Percentiles rank a stretch among this genome's conserved stretches.
phyloP scores from a whole-genome alignment of 2,113 vertebrate genomes.

The Mustelus asterias region DNA sequence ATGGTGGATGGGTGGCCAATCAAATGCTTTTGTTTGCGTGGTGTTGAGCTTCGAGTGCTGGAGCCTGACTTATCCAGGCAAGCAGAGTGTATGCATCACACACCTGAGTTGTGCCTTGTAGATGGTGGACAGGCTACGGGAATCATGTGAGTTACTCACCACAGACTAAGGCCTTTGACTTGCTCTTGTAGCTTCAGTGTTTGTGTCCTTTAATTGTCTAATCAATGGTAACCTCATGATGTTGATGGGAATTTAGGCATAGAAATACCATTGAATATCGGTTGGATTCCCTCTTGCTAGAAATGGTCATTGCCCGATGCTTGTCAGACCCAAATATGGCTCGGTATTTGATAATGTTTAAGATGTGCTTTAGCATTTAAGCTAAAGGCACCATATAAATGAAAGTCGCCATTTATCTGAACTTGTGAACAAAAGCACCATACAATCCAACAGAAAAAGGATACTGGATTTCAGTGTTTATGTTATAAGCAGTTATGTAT shows the following conservation, averaged over 20 bases:
- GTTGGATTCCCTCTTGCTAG: background rate
- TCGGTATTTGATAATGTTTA: background rate
- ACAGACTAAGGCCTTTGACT: background rate
- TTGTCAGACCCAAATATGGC: background rate
- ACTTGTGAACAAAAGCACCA: background rate
- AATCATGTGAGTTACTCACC: background rate
- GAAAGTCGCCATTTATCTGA: background rate
- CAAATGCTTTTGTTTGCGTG: background rate
- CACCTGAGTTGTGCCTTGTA: background rate
- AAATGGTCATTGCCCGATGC: background rate
- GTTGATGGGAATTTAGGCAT: background rate
- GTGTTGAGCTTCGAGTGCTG: background rate
- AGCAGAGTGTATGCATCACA: background rate
- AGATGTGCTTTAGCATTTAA: background rate
- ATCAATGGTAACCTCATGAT: background rate
- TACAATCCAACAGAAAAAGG: background rate
- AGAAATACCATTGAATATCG: background rate
- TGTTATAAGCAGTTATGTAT: background rate
- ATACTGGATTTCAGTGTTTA: background rate
- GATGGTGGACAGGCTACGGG: background rate
- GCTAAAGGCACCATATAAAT: background rate
- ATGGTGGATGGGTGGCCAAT: background rate
- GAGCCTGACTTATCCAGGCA: background rate
- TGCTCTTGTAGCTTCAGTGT: background rate
- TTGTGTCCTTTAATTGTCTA: too few relatives aligned